Conservation (phyloP, 2,113 vertebrate genomes). For the Bufo gargarizans region DNA sequence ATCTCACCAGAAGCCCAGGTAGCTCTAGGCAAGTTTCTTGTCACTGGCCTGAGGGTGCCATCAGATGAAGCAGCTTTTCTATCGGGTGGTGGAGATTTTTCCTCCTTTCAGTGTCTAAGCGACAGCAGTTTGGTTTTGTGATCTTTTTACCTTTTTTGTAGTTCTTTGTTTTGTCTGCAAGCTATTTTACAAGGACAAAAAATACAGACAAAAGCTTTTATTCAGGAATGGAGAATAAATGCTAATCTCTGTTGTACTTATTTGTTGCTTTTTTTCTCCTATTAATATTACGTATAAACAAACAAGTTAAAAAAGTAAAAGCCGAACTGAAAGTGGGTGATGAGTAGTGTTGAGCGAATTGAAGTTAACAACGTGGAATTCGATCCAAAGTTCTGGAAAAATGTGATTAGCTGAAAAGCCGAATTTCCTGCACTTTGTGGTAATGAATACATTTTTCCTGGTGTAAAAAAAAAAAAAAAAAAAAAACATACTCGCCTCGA, state of each 20-base stretch:
- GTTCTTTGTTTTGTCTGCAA: neutral
- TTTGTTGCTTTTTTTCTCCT: neutral
- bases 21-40: constrained; percentile 55
- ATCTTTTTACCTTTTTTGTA: neutral
- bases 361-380: too few relatives aligned
- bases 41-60: constrained; percentile 57
- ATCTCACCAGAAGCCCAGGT: constrained; percentile 42
- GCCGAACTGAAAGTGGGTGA: neutral
- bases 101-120: constrained; percentile 32
- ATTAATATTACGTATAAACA: neutral
- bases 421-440: too few relatives aligned
- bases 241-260: neutral
- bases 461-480: too few relatives aligned
- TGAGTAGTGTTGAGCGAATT: too few relatives aligned
- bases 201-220: neutral
- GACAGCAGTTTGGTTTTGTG: constrained; percentile 36
- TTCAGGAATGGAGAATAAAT: neutral
- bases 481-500: too few relatives aligned
- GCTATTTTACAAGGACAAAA: neutral
- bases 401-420: too few relatives aligned
- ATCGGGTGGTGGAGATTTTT: neutral
- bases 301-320: neutral
- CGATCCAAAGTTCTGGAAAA: too few relatives aligned
- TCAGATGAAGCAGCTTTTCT: constrained; percentile 54
- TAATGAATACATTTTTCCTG: too few relatives aligned